Evolutionary conservation across 2,797 vertebrate species (phyloP).

Genomic region (Cottoperca gobio): DNA sequence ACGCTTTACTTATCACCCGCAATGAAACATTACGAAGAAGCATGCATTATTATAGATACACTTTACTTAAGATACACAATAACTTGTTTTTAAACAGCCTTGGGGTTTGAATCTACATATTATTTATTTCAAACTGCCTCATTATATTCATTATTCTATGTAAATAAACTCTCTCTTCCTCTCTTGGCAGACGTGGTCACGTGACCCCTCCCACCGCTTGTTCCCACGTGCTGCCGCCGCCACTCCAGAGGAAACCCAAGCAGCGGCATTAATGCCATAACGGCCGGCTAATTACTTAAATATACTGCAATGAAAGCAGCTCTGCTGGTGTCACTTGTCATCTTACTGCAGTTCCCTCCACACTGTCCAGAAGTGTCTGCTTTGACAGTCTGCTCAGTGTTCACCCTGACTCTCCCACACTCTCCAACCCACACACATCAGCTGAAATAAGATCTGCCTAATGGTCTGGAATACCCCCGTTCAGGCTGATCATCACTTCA

Average conservation of each 20-base stretch:
- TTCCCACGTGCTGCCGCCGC: slow-evolving; percentile 28
- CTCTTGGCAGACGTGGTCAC: slow-evolving; percentile 4
- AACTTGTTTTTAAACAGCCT: too few relatives aligned
- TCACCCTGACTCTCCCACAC: slow-evolving; percentile 55
- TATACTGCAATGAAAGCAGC: slow-evolving; percentile 17
- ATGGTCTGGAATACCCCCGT: slow-evolving; percentile 75
- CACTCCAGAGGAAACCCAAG: slow-evolving; percentile 23
- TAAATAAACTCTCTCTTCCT: slow-evolving; percentile 8
- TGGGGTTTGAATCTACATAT: not conserved
- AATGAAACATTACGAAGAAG: too few relatives aligned
- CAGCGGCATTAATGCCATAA: not conserved
- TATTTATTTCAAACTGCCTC: not conserved
- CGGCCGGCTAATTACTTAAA: slow-evolving; percentile 3
- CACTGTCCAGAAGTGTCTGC: slow-evolving; percentile 36
- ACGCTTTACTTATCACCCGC: too few relatives aligned
- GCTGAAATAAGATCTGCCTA: slow-evolving; percentile 70
- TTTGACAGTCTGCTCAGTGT: slow-evolving; percentile 51
- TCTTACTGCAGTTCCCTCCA: slow-evolving; percentile 36
- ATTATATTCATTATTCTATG: not conserved
- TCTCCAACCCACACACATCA: slow-evolving; percentile 56
- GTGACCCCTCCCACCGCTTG: slow-evolving; percentile 28
- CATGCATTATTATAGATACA: too few relatives aligned
- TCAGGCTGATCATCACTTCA: slow-evolving; percentile 67
- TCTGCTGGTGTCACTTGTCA: slow-evolving; percentile 33
- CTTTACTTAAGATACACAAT: too few relatives aligned